Conservation (phyloP, 2,113 vertebrate species). For the Anoplopoma fimbria region DNA sequence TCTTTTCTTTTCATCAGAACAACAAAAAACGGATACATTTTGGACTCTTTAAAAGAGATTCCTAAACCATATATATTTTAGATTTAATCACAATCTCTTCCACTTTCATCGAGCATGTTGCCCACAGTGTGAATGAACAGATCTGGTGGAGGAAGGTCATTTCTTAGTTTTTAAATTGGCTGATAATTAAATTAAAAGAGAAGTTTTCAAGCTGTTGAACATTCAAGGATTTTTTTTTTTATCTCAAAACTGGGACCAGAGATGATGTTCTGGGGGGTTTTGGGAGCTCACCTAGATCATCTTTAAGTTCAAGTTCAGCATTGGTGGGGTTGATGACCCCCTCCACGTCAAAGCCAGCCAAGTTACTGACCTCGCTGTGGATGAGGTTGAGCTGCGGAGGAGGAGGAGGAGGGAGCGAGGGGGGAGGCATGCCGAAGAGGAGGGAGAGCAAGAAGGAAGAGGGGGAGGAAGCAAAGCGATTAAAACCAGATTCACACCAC, state of each 20-base stretch:
- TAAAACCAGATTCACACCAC: slow-evolving; percentile 65
- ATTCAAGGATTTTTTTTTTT: slow-evolving; percentile 75
- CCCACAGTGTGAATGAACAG: no score
- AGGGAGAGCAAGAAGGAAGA: slow-evolving; percentile 49
- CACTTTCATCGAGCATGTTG: no score
- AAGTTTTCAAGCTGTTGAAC: neutral
- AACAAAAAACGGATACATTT: no score
- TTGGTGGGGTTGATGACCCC: slow-evolving; percentile 99
- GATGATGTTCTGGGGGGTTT: neutral
- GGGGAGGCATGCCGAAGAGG: slow-evolving; percentile 70
- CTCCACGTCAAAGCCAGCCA: slow-evolving; percentile 99
- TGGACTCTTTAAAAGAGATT: no score
- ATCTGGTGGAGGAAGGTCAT: neutral
- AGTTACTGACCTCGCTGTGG: slow-evolving; percentile 99
- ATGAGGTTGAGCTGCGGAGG: slow-evolving; percentile 98
- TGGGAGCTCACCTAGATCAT: slow-evolving; percentile 94
- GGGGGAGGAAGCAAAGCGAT: slow-evolving; percentile 74
- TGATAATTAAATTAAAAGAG: neutral
- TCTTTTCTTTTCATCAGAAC: neutral
- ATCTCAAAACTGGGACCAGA: slow-evolving; percentile 17
- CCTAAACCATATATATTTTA: neutral
- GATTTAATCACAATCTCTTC: neutral
- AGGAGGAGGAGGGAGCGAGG: slow-evolving; percentile 69
- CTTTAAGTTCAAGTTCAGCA: slow-evolving; percentile 99
- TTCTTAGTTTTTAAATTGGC: neutral